Conservation (phyloP, 2,113 vertebrate genomes). For the Centropristis striata region DNA sequence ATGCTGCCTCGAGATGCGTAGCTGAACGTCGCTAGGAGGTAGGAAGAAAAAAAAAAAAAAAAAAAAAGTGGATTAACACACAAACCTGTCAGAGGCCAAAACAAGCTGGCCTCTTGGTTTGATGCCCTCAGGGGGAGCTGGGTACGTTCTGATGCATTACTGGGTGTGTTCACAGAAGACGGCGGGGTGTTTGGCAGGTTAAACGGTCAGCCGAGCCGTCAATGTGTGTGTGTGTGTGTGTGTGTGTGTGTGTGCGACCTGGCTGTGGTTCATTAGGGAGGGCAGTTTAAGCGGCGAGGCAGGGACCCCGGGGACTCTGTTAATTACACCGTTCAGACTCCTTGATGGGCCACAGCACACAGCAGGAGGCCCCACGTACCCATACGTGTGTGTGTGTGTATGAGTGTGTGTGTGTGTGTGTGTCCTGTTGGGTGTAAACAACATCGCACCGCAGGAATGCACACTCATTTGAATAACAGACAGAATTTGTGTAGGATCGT, state of each 20-base stretch:
- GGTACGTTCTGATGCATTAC: not conserved
- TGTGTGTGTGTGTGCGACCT: too few species aligned
- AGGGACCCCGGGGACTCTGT: slow-evolving; percentile 39
- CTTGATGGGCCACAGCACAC: slow-evolving; percentile 37
- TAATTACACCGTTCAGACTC: slow-evolving; percentile 69
- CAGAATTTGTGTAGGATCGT: not conserved
- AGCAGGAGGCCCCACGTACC: slow-evolving; percentile 1
- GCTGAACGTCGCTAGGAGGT: not conserved
- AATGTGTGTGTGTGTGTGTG: too few species aligned
- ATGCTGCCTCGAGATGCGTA: slow-evolving; percentile 32
- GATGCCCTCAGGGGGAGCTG: slow-evolving; percentile 15
- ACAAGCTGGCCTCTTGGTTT: slow-evolving; percentile 32
- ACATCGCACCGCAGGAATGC: not conserved
- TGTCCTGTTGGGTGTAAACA: slow-evolving; percentile 7
- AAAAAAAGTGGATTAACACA: slow-evolving; percentile 35
- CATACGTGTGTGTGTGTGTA: not conserved
- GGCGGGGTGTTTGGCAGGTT: slow-evolving; percentile 38
- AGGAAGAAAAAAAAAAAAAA: not conserved
- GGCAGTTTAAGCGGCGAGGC: slow-evolving; percentile 2
- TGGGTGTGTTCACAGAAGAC: slow-evolving; percentile 24
- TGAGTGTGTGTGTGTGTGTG: slow-evolving; percentile 17
- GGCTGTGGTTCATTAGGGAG: slow-evolving; percentile 60
- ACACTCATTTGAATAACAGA: slow-evolving; percentile 9
- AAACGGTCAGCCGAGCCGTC: slow-evolving; percentile 41
- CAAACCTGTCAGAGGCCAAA: slow-evolving; percentile 49